phyloP scores from a whole-genome alignment of 2,113 vertebrate species.

The Toxotes jaculatrix region DNA sequence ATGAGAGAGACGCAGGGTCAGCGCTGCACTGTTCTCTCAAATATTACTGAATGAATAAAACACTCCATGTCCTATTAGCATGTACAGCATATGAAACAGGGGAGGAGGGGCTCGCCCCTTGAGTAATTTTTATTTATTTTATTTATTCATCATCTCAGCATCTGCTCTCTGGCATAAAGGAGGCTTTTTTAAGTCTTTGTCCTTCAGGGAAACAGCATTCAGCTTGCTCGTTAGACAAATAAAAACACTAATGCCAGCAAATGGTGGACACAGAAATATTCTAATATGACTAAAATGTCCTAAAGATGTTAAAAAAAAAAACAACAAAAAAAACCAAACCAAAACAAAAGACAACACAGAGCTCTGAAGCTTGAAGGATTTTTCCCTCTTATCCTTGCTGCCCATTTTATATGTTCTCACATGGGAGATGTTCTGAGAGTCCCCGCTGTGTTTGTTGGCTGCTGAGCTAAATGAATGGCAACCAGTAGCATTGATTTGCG shows the following conservation, averaged over 20 bases:
- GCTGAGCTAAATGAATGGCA: constrained; percentile 51
- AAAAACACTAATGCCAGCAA: constrained; percentile 34
- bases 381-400: constrained; percentile 5
- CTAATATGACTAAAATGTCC: constrained; percentile 21
- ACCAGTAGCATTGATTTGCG: constrained; percentile 71
- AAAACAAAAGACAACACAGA: background rate
- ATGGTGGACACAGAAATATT: constrained; percentile 31
- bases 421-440: constrained; percentile 57
- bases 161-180: constrained; percentile 13
- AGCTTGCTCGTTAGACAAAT: constrained; percentile 27
- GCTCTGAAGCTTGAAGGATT: constrained; percentile 29
- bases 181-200: constrained; percentile 27
- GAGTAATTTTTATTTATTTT: constrained; percentile 46
- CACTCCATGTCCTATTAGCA: constrained; percentile 23
- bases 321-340: background rate
- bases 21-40: constrained; percentile 22
- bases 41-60: constrained; percentile 56
- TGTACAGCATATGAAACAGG: constrained; percentile 27
- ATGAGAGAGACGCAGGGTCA: constrained; percentile 46
- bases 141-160: constrained; percentile 45
- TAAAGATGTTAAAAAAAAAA: background rate
- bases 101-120: background rate
- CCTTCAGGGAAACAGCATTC: constrained; percentile 21
- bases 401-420: constrained; percentile 44
- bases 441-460: constrained; percentile 59